These are phyloP conservation scores for Setophaga kirtlandii DNA, from an alignment of 2,113 vertebrate species.

Conservation along the genomic window DNA sequence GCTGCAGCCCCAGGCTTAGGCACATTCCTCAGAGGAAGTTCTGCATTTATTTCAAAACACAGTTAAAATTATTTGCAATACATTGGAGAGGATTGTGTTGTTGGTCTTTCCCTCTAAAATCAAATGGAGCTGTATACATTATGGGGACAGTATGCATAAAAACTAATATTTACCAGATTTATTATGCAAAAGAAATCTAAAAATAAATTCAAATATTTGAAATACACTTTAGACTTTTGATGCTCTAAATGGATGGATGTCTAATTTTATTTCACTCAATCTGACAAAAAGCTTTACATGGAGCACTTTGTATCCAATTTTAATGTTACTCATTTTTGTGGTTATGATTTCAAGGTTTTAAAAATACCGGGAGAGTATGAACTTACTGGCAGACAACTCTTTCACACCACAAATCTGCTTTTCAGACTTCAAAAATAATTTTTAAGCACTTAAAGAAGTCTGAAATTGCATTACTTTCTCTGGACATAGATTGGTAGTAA, in stretches of 20 bases:
- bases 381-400: background rate
- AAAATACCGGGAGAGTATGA: background rate
- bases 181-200: background rate
- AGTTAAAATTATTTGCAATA: background rate
- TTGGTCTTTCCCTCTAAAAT: background rate
- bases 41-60: background rate
- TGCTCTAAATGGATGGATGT: background rate
- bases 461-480: background rate
- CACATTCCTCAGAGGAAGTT: background rate
- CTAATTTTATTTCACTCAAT: background rate
- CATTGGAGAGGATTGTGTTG: background rate
- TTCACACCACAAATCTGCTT: conserved; percentile 16
- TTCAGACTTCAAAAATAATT: conserved; percentile 43
- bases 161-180: background rate
- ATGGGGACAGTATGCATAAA: background rate
- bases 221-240: background rate
- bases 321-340: background rate
- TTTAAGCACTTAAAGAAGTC: conserved; percentile 30
- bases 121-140: background rate
- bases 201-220: background rate
- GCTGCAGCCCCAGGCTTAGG: background rate
- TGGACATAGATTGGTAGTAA: background rate
- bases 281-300: background rate
- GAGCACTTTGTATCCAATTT: background rate
- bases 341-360: background rate